Evolutionary conservation across 2,797 vertebrate species (phyloP), one percentile per base, ranked within the genome.

Genomic region (Gambusia yucatana): DNA sequence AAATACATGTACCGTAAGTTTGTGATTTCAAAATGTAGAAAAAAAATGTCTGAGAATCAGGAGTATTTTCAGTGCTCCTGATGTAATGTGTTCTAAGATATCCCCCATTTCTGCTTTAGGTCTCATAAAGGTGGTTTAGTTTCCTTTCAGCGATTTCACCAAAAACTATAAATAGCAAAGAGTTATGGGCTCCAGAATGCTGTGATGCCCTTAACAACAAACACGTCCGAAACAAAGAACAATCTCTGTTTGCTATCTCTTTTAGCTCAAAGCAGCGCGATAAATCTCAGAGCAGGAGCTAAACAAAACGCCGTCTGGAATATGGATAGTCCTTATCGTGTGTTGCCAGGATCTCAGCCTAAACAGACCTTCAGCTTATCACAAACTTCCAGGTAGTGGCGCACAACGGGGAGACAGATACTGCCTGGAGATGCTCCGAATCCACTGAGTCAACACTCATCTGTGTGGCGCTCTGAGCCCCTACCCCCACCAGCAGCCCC

Each of bases 301-400:
- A 79, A 44, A 70, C 59, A 44, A 74, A 80, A 82, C 79, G 28
- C 57, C 48, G 76, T 7, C 74, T 63, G 83, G 81, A 89, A 91
- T 89, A 89, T 69, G 85, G 86, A 87, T 87, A 57, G 79, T 82
- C 87, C 89, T 92, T 93, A 93, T 93, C 87, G 1, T 55, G 72
- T 71, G 79, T 90, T 87, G 82, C 85, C 89, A 93, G 89, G 77
- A 84, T 83, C 77, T 84, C 87, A 61, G 88, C 79, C 83, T 57
- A 85, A 92, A 88, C 84, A 84, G 81, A 81, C 84, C 86, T 81
- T 82, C 13, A 36, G 82, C 89, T 90, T 92, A 93, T 95, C 94
- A 63, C 84, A 71, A 61, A 89, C 77, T 86, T 89, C 88, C 94
- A 93, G 89, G 89, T 92, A 93, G 88, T 57, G 77, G 73, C 28